phyloP scores from a whole-genome alignment of 1,140 invertebrate species.

The Panonychus citri region DNA sequence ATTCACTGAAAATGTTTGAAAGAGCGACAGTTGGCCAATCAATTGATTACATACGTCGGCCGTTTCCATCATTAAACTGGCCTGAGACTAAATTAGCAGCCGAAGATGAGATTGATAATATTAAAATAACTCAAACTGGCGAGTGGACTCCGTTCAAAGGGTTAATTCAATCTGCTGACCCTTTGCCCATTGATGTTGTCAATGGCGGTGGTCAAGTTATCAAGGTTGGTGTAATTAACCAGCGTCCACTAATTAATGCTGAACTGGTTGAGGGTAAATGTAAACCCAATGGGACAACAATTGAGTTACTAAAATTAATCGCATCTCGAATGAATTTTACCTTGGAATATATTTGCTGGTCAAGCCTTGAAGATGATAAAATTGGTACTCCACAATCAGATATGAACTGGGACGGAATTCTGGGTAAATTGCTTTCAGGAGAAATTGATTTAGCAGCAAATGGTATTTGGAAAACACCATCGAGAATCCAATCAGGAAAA shows the following conservation, averaged over 20 bases:
- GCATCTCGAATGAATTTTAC: conserved; percentile 56
- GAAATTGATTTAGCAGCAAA: conserved; percentile 44
- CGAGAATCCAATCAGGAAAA: conserved; percentile 38
- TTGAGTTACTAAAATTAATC: conserved; percentile 54
- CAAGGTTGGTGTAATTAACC: conserved; percentile 14
- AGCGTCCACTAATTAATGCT: conserved; percentile 12
- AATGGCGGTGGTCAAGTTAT: conserved; percentile 13
- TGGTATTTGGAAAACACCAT: conserved; percentile 38
- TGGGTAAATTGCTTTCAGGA: conserved; percentile 15
- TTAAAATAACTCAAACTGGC: conserved; percentile 3
- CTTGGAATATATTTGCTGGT: conserved; percentile 11
- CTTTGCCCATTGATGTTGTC: conserved; percentile 6
- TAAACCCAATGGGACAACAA: conserved; percentile 9
- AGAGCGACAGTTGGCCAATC: not conserved
- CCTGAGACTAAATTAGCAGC: not conserved
- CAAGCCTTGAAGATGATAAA: conserved; percentile 10
- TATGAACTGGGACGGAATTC: conserved; percentile 19
- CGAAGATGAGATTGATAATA: not conserved
- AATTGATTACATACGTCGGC: not conserved
- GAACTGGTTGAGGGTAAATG: conserved; percentile 4
- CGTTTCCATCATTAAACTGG: too few relatives aligned
- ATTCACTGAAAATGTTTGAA: conserved; percentile 3
- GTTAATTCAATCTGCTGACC: conserved; percentile 1
- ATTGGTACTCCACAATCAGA: conserved; percentile 1
- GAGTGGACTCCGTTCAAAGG: conserved; percentile 14